Base-by-base conservation (phyloP, 2,888 invertebrate species). In the Apodemia mormo region DNA sequence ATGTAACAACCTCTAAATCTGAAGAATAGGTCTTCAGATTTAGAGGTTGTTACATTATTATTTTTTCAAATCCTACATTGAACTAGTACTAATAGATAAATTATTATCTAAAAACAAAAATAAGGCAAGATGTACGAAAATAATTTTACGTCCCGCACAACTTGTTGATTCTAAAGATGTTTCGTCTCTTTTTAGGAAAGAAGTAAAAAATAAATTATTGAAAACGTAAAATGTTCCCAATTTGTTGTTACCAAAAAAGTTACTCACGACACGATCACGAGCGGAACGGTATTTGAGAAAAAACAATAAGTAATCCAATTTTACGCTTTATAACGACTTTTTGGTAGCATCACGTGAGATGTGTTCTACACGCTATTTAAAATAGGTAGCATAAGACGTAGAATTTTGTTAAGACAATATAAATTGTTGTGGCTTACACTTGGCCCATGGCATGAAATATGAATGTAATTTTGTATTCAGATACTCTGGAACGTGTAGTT, bases 251-350 rank as follows among this genome's bases (percentile, higher is more conserved):
- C 40, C 72, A 74, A 74, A 72, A 74, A 70, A 70, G 52, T 73
- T 66, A 75, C 73, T 78, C 80, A 81, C 78, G 80, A 80, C 80
- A 77, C 76, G 68, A 78, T 81, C 81, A 81, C 79, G 80, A 82
- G 70, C 79, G 79, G 78, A 83, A 83, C 85, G 84, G 78, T 76
- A 75, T 77, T 76, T 70, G 70, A 75, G 76, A 81, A 79, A 80
- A 82, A 68, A 45, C 82, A 82, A 80, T 81, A 78, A 80, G 80
- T 82, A 79, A 82, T 82, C 82, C 78, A 83, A 82, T 85, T 85
- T 81, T 81, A 87, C 83, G 82, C 81, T 82, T 76, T 80, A 74
- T 73, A 77, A 76, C 75, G 72, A 76, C 76, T 74, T 76, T 65
- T 58, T 58, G 61, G 67, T 69, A 43, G 69, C 74, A 70, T 71